Evolutionary conservation across 1,140 invertebrate species (phyloP), one percentile per base, ranked within the genome.

Genomic region (Asbolus verrucosus): DNA sequence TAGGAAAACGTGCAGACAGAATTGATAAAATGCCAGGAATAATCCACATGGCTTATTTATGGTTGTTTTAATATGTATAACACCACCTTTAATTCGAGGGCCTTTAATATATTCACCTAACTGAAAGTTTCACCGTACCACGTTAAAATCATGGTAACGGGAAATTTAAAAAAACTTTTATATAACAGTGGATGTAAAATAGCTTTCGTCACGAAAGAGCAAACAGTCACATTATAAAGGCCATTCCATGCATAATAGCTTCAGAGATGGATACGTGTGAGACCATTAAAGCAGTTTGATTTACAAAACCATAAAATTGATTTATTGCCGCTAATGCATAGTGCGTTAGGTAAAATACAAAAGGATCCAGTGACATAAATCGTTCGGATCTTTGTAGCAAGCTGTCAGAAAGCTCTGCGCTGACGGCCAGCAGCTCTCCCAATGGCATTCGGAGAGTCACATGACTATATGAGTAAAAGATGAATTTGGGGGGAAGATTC

Each of bases 251-350:
- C 62, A 65, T 65, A 65, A 65, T 65, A 46, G 62, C 36, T 19
- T 15, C 36, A 16, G 36, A 65, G 62, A 65, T 65, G 62, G 39
- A 65, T 65, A 41, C 38, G 39, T 65, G 69, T 67, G 63, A 65
- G 70, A 70, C 76, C 76, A 78, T 78, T 79, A 79, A 76, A 73
- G 73, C 78, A 75, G 73, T 81, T 81, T 81, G 80, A 81, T 81
- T 80, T 81, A 80, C 79, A 79, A 81, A 81, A 79, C 79, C 79
- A 80, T 81, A 81, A 81, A 81, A 81, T 81, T 81, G 80, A 81
- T 81, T 81, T 81, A 81, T 81, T 77, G 76, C 76, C 70, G 73
- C 76, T 80, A 81, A 79, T 80, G 80, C 76, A 80, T 78, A 76
- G 78, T 80, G 80, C 77, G 80, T 79, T 80, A 79, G 78, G 80